phyloP scores from a whole-genome alignment of 2,797 vertebrate genomes.

The Siniperca scherzeri region DNA sequence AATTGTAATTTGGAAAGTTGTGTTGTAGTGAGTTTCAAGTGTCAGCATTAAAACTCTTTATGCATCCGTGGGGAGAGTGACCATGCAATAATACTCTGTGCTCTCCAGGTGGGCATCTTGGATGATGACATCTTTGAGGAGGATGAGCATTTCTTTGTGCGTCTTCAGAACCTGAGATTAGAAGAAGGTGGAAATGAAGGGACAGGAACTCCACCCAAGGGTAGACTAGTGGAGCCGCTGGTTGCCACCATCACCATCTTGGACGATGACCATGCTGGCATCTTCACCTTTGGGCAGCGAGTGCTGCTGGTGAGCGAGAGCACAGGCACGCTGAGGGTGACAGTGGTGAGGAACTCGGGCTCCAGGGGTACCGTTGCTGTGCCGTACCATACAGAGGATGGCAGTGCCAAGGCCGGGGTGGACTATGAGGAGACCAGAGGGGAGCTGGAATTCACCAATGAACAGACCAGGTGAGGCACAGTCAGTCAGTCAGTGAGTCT shows the following conservation, averaged over 20 bases:
- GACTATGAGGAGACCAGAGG: conserved; percentile 92
- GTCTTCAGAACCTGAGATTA: conserved; percentile 91
- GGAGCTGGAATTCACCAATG: conserved; percentile 93
- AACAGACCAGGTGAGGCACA: conserved; percentile 91
- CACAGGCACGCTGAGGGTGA: conserved; percentile 90
- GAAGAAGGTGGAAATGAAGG: conserved; percentile 89
- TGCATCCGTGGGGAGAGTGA: neutral
- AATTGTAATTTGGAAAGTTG: neutral
- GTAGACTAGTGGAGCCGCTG: conserved; percentile 89
- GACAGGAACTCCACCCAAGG: conserved; percentile 85
- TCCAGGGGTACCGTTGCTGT: conserved; percentile 92
- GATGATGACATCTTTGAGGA: conserved; percentile 98
- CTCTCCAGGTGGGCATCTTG: conserved; percentile 89
- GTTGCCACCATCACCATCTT: conserved; percentile 94
- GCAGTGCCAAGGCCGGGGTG: conserved; percentile 88
- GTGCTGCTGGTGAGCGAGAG: conserved; percentile 92
- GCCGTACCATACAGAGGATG: conserved; percentile 92
- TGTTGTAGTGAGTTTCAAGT: neutral
- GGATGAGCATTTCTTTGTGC: conserved; percentile 93
- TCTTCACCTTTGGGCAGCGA: conserved; percentile 92
- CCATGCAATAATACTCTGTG: neutral
- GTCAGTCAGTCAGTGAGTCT: conserved; percentile 2
- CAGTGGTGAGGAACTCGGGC: conserved; percentile 91
- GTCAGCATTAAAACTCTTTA: conserved; percentile 2
- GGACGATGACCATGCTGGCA: conserved; percentile 97